A percentile compares a stretch with the other conserved stretches of the same genome.
phyloP scores from a whole-genome alignment of 2,888 invertebrate species.

The Phortica magna region DNA sequence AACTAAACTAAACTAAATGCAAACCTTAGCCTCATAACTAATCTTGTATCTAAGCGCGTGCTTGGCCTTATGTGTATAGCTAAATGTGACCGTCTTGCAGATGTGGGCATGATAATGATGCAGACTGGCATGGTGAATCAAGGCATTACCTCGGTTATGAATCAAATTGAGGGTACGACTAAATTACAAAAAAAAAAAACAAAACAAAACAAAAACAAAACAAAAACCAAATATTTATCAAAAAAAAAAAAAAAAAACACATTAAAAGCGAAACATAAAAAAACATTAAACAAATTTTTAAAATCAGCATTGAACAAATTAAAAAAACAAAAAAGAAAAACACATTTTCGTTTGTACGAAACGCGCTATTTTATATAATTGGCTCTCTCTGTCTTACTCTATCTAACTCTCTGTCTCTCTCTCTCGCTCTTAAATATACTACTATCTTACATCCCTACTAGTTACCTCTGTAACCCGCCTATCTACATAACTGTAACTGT shows the following conservation, averaged over 20 bases:
- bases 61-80: constrained; percentile 9
- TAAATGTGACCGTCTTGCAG: constrained; percentile 80
- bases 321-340: neutral
- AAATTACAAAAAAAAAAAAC: constrained; percentile 27
- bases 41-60: neutral
- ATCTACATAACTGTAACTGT: constrained; percentile 6
- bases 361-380: constrained; percentile 14
- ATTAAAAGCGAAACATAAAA: constrained; percentile 5
- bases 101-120: constrained; percentile 98
- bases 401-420: constrained; percentile 25
- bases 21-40: constrained; percentile 3
- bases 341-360: constrained; percentile 21
- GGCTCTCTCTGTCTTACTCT: constrained; percentile 16
- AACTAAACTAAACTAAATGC: constrained; percentile 25
- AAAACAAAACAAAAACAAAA: constrained; percentile 32
- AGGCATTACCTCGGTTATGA: constrained; percentile 85
- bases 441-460: neutral
- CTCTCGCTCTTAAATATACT: neutral
- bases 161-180: constrained; percentile 87
- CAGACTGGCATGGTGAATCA: constrained; percentile 97
- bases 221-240: constrained; percentile 38
- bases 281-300: neutral
- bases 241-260: constrained; percentile 45
- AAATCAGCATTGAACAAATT: neutral
- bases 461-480: neutral